Evolutionary conservation across 1,140 invertebrate genomes (phyloP).

Genomic region (Drosophila gunungcola): DNA sequence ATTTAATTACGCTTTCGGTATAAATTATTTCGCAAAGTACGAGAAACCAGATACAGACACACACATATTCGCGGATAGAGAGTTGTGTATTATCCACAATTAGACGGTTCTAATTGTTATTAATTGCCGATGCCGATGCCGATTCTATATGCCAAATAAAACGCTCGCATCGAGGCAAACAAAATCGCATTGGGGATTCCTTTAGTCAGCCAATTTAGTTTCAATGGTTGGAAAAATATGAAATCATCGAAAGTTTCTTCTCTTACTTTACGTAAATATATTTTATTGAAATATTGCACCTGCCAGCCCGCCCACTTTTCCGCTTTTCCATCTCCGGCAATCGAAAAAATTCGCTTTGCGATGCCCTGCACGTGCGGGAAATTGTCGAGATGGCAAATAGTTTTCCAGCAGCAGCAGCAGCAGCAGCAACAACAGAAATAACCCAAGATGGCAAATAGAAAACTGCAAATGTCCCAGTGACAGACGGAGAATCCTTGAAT

Average conservation of each 20-base stretch:
- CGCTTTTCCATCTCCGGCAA: slow-evolving; percentile 14
- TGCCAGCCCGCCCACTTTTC: slow-evolving; percentile 18
- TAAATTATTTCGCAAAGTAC: slow-evolving; percentile 73
- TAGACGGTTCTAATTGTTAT: slow-evolving; percentile 74
- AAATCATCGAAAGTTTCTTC: slow-evolving; percentile 69
- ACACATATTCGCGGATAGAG: slow-evolving; percentile 6
- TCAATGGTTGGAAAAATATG: slow-evolving; percentile 66
- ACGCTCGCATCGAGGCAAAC: neutral
- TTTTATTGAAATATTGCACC: slow-evolving; percentile 80
- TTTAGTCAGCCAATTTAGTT: slow-evolving; percentile 35
- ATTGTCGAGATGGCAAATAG: slow-evolving; percentile 83
- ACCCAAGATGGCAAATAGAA: slow-evolving; percentile 68
- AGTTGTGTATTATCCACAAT: slow-evolving; percentile 71
- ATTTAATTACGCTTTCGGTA: slow-evolving; percentile 81
- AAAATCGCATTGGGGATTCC: slow-evolving; percentile 8
- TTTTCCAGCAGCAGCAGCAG: slow-evolving; percentile 65
- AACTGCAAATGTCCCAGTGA: slow-evolving; percentile 78
- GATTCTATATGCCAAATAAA: slow-evolving; percentile 31
- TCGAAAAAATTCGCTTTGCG: slow-evolving; percentile 61
- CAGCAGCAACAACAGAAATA: slow-evolving; percentile 50
- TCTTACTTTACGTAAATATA: slow-evolving; percentile 57
- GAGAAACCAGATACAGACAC: slow-evolving; percentile 35
- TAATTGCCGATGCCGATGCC: slow-evolving; percentile 61
- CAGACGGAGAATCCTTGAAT: slow-evolving; percentile 42
- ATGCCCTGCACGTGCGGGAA: slow-evolving; percentile 79